These are phyloP conservation scores for Nibea albiflora DNA, from an alignment of 2,113 vertebrate species.

Conservation along the genomic window DNA sequence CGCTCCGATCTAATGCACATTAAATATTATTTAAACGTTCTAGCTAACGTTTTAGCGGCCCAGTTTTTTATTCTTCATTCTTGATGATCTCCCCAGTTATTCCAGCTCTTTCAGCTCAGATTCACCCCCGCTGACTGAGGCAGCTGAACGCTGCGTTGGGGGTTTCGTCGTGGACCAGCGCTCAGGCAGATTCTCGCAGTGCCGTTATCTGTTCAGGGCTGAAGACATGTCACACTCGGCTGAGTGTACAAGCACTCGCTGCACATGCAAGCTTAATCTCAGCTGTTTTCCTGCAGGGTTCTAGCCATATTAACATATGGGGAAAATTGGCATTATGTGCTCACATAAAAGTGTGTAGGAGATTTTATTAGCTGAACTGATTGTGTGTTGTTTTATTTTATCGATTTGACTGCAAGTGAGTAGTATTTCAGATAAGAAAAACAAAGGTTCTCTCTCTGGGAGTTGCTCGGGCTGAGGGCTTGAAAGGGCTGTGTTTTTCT, in stretches of 20 bases:
- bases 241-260: slow-evolving; percentile 46
- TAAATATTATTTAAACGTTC: background rate
- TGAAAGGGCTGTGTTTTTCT: slow-evolving; percentile 72
- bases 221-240: slow-evolving; percentile 64
- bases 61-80: background rate
- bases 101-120: background rate
- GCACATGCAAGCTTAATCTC: slow-evolving; percentile 38
- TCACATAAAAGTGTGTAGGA: slow-evolving; percentile 17
- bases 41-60: background rate
- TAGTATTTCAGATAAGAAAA: slow-evolving; percentile 21
- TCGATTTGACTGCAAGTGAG: slow-evolving; percentile 52
- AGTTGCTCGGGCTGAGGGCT: slow-evolving; percentile 51
- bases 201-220: slow-evolving; percentile 54
- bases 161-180: slow-evolving; percentile 31
- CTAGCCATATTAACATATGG: slow-evolving; percentile 54
- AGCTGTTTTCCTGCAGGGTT: slow-evolving; percentile 55
- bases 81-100: background rate
- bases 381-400: slow-evolving; percentile 53
- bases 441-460: slow-evolving; percentile 55
- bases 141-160: slow-evolving; percentile 7
- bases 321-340: slow-evolving; percentile 45
- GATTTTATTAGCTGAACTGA: slow-evolving; percentile 36
- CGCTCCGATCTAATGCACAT: background rate
- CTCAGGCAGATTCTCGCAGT: slow-evolving; percentile 41
- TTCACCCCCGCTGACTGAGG: background rate